Conservation (phyloP, 2,888 invertebrate species). For the Stenchaetothrips biformis region DNA sequence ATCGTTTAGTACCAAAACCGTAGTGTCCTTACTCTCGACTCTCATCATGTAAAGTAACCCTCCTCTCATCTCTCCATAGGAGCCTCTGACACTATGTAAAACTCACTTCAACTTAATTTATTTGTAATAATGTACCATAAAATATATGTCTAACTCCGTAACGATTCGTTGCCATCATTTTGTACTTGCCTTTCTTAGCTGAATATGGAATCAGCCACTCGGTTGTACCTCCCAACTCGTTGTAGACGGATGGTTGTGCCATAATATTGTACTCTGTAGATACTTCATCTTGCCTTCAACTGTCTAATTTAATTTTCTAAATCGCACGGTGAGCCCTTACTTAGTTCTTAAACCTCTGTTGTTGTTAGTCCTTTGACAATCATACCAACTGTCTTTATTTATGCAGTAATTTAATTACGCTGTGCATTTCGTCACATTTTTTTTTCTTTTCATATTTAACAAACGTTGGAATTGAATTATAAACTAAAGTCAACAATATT, state of each 20-base stretch:
- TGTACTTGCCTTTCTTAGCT: conserved; percentile 5
- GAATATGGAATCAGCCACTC: not conserved
- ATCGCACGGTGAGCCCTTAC: not conserved
- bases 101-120: conserved; percentile 7
- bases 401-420: not conserved
- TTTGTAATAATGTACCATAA: conserved; percentile 1
- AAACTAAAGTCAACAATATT: conserved; percentile 21
- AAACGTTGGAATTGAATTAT: conserved; percentile 24
- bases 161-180: not conserved
- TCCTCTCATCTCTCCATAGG: not conserved
- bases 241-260: not conserved
- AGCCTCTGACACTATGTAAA: not conserved
- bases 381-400: not conserved
- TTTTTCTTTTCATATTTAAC: not conserved
- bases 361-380: conserved; percentile 15
- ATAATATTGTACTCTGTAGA: conserved; percentile 16
- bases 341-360: not conserved
- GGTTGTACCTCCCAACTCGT: not conserved
- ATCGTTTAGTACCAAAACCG: conserved; percentile 9
- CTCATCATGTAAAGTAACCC: conserved; percentile 4
- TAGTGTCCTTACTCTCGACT: conserved; percentile 14
- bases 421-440: conserved; percentile 2
- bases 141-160: conserved; percentile 14
- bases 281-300: not conserved
- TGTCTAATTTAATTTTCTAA: not conserved